Conservation (phyloP, 37 sponge, comb jelly and placozoan genomes). For the Ephydatia muelleri region DNA sequence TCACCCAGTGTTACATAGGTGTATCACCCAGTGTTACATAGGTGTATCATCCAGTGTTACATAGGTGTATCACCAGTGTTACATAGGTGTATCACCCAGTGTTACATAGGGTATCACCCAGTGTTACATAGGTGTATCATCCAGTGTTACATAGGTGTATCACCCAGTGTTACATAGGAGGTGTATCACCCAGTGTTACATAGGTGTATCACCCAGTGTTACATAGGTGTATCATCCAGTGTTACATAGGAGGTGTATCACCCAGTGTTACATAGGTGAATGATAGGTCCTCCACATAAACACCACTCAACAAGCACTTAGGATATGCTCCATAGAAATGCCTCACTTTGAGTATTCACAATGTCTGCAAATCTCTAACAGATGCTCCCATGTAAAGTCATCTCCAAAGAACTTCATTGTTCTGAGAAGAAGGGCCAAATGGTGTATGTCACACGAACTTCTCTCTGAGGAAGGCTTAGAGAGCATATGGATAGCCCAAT, state of each 20-base stretch:
- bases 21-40: too few relatives aligned
- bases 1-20: too few relatives aligned
- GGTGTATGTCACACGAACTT: conserved; percentile 9
- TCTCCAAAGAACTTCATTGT: conserved; percentile 39
- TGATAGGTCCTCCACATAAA: background rate
- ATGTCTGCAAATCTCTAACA: conserved; percentile 40
- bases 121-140: too few relatives aligned
- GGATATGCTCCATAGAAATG: background rate
- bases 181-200: too few relatives aligned
- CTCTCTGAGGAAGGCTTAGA: conserved; percentile 11
- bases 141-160: too few relatives aligned
- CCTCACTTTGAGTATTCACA: conserved; percentile 34
- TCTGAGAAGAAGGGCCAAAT: conserved; percentile 24
- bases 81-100: too few relatives aligned
- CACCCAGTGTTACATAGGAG: too few relatives aligned
- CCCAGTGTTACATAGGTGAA: background rate
- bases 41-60: too few relatives aligned
- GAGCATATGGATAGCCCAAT: conserved; percentile 49
- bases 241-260: background rate
- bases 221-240: background rate
- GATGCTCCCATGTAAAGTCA: conserved; percentile 2
- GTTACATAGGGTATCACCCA: too few relatives aligned
- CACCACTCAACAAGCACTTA: background rate
- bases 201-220: background rate
- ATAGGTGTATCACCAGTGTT: too few relatives aligned